phyloP scores from a whole-genome alignment of 2,113 vertebrate species.

The Terrapene triunguis region DNA sequence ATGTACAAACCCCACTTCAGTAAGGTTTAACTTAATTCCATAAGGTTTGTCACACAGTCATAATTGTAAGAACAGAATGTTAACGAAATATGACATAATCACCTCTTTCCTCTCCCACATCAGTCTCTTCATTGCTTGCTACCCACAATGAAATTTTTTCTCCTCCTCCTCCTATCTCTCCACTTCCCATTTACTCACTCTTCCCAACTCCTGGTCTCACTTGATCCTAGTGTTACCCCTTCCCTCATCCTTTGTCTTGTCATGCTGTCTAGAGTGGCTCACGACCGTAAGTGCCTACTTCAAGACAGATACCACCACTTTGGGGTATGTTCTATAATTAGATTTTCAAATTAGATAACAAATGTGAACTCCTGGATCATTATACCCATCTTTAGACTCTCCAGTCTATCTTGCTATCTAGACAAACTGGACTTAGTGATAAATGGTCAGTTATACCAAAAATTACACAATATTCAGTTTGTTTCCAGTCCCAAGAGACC shows the following conservation, averaged over 20 bases:
- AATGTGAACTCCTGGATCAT: not conserved
- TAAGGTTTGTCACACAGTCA: not conserved
- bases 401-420: not conserved
- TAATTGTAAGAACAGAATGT: not conserved
- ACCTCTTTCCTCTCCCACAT: too few relatives aligned
- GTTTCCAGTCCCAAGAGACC: not conserved
- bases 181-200: not conserved
- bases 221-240: not conserved
- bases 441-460: not conserved
- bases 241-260: not conserved
- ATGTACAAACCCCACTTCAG: too few relatives aligned
- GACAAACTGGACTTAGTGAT: not conserved
- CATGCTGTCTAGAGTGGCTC: not conserved
- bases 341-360: not conserved
- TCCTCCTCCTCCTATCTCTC: too few relatives aligned
- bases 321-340: not conserved
- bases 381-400: not conserved
- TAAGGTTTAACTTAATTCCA: too few relatives aligned
- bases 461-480: not conserved
- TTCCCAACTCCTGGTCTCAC: not conserved
- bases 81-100: not conserved
- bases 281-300: not conserved
- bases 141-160: too few relatives aligned
- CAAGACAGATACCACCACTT: not conserved
- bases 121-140: too few relatives aligned